phyloP scores from a whole-genome alignment of 1,140 invertebrate species.

The Lepidotrigona ventralis region DNA sequence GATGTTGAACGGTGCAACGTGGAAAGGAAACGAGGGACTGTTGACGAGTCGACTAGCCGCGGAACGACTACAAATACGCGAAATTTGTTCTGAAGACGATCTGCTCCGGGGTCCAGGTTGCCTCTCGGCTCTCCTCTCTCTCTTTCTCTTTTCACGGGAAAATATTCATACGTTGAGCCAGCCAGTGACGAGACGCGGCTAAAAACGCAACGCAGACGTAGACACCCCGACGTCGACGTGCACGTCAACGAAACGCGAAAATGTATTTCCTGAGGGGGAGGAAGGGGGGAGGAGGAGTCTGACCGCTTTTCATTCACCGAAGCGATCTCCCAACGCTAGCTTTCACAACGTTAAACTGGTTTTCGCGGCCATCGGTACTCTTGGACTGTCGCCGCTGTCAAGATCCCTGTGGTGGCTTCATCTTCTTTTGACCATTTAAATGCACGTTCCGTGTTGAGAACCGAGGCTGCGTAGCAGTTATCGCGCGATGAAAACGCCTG shows the following conservation, averaged over 20 bases:
- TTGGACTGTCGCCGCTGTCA: background rate
- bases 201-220: slow-evolving; percentile 26
- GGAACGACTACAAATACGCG: slow-evolving; percentile 5
- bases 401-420: background rate
- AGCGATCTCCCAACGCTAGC: slow-evolving; percentile 2
- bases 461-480: background rate
- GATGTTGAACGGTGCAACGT: background rate
- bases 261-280: slow-evolving; percentile 47
- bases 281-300: background rate
- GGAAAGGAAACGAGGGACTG: background rate
- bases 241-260: slow-evolving; percentile 35
- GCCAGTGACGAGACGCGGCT: background rate
- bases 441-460: background rate
- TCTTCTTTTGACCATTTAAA: slow-evolving; percentile 5
- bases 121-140: slow-evolving; percentile 4
- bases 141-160: slow-evolving; percentile 14
- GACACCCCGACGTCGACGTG: background rate
- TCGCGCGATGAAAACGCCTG: background rate
- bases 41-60: slow-evolving; percentile 6
- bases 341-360: slow-evolving; percentile 61
- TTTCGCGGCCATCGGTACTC: slow-evolving; percentile 31
- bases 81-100: slow-evolving; percentile 36
- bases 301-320: slow-evolving; percentile 55
- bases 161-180: slow-evolving; percentile 49
- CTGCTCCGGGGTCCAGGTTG: background rate